Evolutionary conservation across 2,113 vertebrate genomes (phyloP), one percentile per base, ranked within the genome.

Genomic region (Lophochroa leadbeateri): DNA sequence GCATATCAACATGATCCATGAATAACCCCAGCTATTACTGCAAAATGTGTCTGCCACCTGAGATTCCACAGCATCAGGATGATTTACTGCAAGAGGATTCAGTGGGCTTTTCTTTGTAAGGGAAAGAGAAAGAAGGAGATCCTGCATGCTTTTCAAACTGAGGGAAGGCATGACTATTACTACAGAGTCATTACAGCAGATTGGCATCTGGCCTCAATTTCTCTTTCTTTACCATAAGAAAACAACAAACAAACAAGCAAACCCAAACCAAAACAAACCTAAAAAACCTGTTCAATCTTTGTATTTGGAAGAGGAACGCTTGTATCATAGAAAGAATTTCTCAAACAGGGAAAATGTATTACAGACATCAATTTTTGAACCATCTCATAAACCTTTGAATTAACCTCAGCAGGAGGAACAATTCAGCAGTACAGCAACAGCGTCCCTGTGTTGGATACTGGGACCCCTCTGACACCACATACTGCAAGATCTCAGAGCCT

Each of bases 11-110:
- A 67, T 75, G 88, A 88, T 91, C 68, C 80, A 67, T 84, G 35
- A 84, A 64, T 84, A 89, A 76, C 74, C 27, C 35, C 57, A 83
- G 53, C 76, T 94, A 67, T 86, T 86, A 47, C 72, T 91, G 83
- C 83, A 86, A 84, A 94, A 84, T 39, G 35, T 81, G 44, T 46
- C 93, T 87, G 77, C 82, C 94, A 68, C 69, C 64, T 89, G 83
- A 76, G 69, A 72, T 94, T 87, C 81, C 77, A 79, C 77, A 94
- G 72, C 43, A 57, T 78, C 71, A 64, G 50, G 35, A 79, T 84
- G 47, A 82, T 76, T 84, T 92, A 87, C 52, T 82, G 69, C 5
- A 1, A 39, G 43, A 95, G 29, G 76, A 84, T 91, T 95, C 67
- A 13, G 41, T 70, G 57, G 33, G 61, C 39, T 80, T 86, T 90